Base-by-base conservation (phyloP, 2,797 vertebrate species). In the Poeciliopsis paucimaculata region DNA sequence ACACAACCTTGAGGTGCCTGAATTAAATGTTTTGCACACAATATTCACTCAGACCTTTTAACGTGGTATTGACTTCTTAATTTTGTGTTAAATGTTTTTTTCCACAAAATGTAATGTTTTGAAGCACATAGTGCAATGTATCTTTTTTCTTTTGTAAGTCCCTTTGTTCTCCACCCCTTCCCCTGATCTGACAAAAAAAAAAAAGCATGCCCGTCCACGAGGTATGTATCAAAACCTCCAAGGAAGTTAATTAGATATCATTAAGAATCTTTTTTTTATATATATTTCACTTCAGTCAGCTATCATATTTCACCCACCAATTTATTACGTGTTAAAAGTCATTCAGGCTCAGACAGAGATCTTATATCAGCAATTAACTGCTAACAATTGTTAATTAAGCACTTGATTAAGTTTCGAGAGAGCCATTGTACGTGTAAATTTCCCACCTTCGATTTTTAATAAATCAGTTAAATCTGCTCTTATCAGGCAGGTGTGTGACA, bases 351-450 rank as follows among this genome's bases (percentile, higher is more conserved):
- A 83, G 79, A 68, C 60, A 83, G 79, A 68, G 77, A 86, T 82
- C 64, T 82, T 84, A 88, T 91, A 86, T 79, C 86, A 74, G 57
- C 75, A 91, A 91, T 89, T 81, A 90, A 78, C 82, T 86, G 85
- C 89, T 90, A 89, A 86, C 86, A 90, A 88, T 88, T 86, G 81
- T 92, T 90, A 90, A 91, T 93, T 88, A 89, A 88, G 81, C 87
- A 85, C 82, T 89, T 88, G 78, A 93, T 93, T 92, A 75, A 41
- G 89, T 92, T 87, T 82, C 51, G 83, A 91, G 77, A 73, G 57
- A 78, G 70, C 79, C 43, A 34, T 47, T 81, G 76, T 79, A 47
- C 90, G 76, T 84, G 66, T 57, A 79, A 84, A 80, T 84, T n/a
- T 87, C 90, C 72, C 74, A 51, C 51, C 51, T 47, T 76, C 82